Evolutionary conservation across 2,797 vertebrate genomes (phyloP).

Genomic region (Podarcis siculus): DNA sequence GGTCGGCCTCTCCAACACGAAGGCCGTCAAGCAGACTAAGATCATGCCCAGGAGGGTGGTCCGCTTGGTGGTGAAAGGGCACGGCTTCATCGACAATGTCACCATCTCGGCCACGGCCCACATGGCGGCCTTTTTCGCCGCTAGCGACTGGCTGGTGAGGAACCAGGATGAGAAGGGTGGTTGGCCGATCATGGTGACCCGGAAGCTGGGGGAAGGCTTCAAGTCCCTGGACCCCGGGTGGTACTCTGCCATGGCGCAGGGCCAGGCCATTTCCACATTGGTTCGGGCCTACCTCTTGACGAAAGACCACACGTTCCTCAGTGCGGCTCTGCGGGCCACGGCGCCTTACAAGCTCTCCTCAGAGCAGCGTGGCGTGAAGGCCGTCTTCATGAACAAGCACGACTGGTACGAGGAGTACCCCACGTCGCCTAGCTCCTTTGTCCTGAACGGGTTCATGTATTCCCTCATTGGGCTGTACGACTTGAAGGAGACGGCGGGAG

Average conservation of each 20-base stretch:
- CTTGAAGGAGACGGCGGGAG: slow-evolving; percentile 91
- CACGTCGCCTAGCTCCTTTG: slow-evolving; percentile 95
- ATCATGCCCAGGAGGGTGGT: slow-evolving; percentile 93
- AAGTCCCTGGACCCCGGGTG: slow-evolving; percentile 93
- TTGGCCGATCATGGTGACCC: slow-evolving; percentile 98
- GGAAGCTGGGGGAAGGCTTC: slow-evolving; percentile 96
- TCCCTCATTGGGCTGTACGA: slow-evolving; percentile 94
- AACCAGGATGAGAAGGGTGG: slow-evolving; percentile 97
- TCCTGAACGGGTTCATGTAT: slow-evolving; percentile 98
- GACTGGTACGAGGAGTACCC: slow-evolving; percentile 99
- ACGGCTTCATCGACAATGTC: slow-evolving; percentile 90
- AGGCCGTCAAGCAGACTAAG: slow-evolving; percentile 95
- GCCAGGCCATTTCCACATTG: slow-evolving; percentile 96
- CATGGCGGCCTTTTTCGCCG: slow-evolving; percentile 94
- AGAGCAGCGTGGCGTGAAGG: slow-evolving; percentile 93
- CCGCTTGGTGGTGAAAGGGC: slow-evolving; percentile 84
- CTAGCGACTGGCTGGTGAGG: slow-evolving; percentile 92
- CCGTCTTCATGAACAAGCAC: slow-evolving; percentile 92
- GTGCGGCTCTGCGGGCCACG: slow-evolving; percentile 88
- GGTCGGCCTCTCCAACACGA: slow-evolving; percentile 95
- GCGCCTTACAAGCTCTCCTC: slow-evolving; percentile 91
- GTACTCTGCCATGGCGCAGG: slow-evolving; percentile 99
- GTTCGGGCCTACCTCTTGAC: slow-evolving; percentile 95
- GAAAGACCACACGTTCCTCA: slow-evolving; percentile 88
- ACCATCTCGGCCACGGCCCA: slow-evolving; percentile 94